phyloP scores from a whole-genome alignment of 2,888 invertebrate genomes.

The Platycheirus albimanus region DNA sequence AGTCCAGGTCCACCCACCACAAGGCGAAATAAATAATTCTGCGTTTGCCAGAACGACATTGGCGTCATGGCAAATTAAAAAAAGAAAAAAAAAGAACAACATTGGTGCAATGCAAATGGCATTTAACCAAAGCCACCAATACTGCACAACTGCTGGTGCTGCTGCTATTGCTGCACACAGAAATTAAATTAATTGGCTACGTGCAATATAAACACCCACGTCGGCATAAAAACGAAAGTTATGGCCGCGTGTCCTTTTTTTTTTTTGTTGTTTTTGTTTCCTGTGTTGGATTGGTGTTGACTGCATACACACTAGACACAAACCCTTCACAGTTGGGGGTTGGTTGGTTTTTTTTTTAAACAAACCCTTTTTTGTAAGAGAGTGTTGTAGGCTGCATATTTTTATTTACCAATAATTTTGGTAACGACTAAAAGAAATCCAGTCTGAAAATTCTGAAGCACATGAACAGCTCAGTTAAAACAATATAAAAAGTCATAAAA shows the following conservation, averaged over 20 bases:
- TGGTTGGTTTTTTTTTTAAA: background rate
- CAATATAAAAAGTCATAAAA: constrained; percentile 12
- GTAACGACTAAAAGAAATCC: constrained; percentile 53
- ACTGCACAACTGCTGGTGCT: constrained; percentile 41
- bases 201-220: constrained; percentile 74
- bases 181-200: constrained; percentile 75
- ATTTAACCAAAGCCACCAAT: constrained; percentile 70
- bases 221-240: constrained; percentile 74
- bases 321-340: constrained; percentile 20
- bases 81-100: constrained; percentile 37
- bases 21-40: constrained; percentile 64
- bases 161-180: constrained; percentile 53
- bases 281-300: constrained; percentile 21
- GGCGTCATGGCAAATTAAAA: constrained; percentile 17
- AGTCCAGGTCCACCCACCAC: background rate
- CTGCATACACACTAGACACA: constrained; percentile 14
- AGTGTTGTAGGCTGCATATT: constrained; percentile 63
- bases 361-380: constrained; percentile 24
- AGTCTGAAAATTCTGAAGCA: constrained; percentile 33
- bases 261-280: no score
- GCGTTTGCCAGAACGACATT: constrained; percentile 39
- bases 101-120: constrained; percentile 73
- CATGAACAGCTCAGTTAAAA: constrained; percentile 37
- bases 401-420: constrained; percentile 73
- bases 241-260: constrained; percentile 53